Conservation (phyloP, 2,888 invertebrate species). For the Lobophora halterata region DNA sequence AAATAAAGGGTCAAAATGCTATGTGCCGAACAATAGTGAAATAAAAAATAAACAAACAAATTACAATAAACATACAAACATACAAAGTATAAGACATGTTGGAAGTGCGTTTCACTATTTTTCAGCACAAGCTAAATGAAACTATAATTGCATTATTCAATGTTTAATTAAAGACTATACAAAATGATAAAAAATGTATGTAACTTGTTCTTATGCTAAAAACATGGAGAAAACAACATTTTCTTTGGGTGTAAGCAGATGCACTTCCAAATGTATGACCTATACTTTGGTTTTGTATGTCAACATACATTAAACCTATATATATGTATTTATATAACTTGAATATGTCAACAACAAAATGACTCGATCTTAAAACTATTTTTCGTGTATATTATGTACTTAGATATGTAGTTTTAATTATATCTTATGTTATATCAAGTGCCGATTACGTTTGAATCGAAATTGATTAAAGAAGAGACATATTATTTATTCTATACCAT, state of each 20-base stretch:
- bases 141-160: constrained; percentile 51
- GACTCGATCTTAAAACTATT: no score
- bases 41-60: constrained; percentile 67
- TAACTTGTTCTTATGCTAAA: constrained; percentile 35
- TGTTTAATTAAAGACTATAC: constrained; percentile 62
- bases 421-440: neutral
- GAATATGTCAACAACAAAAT: no score
- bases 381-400: constrained; percentile 14
- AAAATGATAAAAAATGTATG: constrained; percentile 33
- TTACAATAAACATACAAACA: constrained; percentile 40
- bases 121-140: constrained; percentile 73
- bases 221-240: constrained; percentile 33
- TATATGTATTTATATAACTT: no score
- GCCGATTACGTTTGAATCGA: no score
- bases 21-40: constrained; percentile 94
- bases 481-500: no score
- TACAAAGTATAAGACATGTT: constrained; percentile 33
- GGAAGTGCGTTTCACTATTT: constrained; percentile 81
- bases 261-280: constrained; percentile 68
- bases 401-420: constrained; percentile 12
- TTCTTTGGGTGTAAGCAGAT: constrained; percentile 53
- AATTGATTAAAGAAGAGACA: no score
- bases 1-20: constrained; percentile 51
- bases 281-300: constrained; percentile 36
- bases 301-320: constrained; percentile 3